phyloP scores from a whole-genome alignment of 2,113 vertebrate species.

The Aythya baeri region DNA sequence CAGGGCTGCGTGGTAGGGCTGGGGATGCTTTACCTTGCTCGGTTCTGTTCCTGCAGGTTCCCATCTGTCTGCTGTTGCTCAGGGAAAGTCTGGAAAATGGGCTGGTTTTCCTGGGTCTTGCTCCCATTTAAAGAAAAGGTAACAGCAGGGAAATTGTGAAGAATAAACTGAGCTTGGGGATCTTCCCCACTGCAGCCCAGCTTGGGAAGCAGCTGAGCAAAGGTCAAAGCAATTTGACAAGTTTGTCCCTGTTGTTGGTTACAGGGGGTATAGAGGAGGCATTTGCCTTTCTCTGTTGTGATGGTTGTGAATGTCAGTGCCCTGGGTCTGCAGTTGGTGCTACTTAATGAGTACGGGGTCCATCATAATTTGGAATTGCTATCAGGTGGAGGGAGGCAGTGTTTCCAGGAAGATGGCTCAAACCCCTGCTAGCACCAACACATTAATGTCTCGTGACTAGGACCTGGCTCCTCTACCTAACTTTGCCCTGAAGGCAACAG shows the following conservation, averaged over 20 bases:
- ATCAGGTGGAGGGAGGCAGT: background rate
- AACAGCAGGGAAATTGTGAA: background rate
- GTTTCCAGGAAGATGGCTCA: background rate
- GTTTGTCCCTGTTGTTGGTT: background rate
- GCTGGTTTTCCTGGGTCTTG: background rate
- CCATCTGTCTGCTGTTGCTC: rapidly evolving
- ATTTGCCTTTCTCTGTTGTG: background rate
- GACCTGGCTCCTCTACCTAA: background rate
- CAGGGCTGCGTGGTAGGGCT: background rate
- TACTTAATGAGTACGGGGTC: background rate
- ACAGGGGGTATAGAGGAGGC: background rate
- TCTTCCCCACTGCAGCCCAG: background rate
- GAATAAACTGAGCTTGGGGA: background rate
- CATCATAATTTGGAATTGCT: background rate
- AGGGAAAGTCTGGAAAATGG: background rate
- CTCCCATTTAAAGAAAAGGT: background rate
- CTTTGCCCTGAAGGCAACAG: background rate
- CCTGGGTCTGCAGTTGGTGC: rapidly evolving
- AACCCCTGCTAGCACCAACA: background rate
- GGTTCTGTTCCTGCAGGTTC: background rate
- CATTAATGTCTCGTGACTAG: background rate
- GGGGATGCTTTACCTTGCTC: background rate
- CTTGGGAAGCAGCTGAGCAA: background rate
- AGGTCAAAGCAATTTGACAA: background rate
- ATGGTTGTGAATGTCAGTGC: background rate